Evolutionary conservation across 2,888 invertebrate species (phyloP).

Genomic region (Pomacea canaliculata): DNA sequence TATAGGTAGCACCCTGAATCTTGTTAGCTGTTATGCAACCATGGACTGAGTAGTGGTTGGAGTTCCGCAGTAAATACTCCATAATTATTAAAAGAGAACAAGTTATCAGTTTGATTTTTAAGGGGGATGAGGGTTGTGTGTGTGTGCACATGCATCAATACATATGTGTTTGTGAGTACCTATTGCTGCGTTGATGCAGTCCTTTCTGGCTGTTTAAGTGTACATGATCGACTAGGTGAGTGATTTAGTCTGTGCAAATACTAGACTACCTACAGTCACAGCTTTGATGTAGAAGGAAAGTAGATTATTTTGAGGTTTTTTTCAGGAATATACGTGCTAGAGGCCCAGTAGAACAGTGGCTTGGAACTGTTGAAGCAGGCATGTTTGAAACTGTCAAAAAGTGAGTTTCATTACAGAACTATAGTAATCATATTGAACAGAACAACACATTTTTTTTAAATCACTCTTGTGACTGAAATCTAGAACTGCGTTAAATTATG

Average conservation of each 20-base stretch:
- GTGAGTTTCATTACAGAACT: constrained; percentile 42
- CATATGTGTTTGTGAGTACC: background rate
- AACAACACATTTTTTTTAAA: background rate
- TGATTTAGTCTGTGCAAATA: no score
- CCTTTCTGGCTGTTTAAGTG: no score
- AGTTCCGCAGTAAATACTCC: no score
- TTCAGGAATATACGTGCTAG: constrained; percentile 66
- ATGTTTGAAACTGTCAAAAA: constrained; percentile 70
- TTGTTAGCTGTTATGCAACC: no score
- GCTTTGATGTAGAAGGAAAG: no score
- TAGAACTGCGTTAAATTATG: background rate
- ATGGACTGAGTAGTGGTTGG: no score
- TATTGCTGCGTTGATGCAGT: no score
- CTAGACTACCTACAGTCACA: no score
- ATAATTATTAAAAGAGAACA: no score
- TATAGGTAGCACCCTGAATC: no score
- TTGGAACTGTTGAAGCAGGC: constrained; percentile 67
- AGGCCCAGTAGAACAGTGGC: constrained; percentile 69
- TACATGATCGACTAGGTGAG: no score
- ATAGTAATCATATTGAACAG: background rate
- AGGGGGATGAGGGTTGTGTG: background rate
- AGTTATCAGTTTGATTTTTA: no score
- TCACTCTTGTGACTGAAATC: background rate
- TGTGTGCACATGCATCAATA: background rate
- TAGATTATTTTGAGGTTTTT: background rate